phyloP scores from a whole-genome alignment of 2,113 vertebrate genomes.

The Platycercus adscitus region DNA sequence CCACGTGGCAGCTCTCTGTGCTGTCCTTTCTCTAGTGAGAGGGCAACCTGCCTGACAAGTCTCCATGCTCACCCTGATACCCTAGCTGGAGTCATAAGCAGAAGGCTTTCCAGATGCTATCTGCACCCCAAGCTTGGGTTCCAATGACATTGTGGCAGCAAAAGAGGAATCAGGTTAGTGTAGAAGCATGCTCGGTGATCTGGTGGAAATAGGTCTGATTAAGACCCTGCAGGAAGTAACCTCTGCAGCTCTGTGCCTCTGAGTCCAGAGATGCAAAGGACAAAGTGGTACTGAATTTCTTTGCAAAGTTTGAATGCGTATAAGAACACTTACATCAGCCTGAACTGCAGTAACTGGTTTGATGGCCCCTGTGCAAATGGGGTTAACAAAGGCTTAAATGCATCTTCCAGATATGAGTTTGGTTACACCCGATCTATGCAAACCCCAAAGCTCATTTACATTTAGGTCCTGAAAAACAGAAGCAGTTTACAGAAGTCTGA shows the following conservation, averaged over 20 bases:
- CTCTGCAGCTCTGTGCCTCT: background rate
- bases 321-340: background rate
- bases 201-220: background rate
- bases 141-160: background rate
- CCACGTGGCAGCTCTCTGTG: rapidly evolving
- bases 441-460: background rate
- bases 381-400: background rate
- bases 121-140: background rate
- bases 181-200: background rate
- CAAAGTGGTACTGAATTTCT: background rate
- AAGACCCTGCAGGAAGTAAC: background rate
- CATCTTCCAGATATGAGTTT: background rate
- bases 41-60: background rate
- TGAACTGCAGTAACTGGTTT: background rate
- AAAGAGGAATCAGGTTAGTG: background rate
- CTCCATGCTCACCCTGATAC: background rate
- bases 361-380: background rate
- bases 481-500: conserved; percentile 54
- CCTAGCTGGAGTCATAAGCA: background rate
- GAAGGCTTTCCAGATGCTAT: background rate
- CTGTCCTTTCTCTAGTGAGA: background rate
- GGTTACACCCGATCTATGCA: background rate
- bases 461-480: conserved; percentile 15
- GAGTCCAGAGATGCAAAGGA: background rate
- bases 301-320: background rate